phyloP scores from a whole-genome alignment of 2,888 invertebrate genomes.

The Anthrax anthrax region DNA sequence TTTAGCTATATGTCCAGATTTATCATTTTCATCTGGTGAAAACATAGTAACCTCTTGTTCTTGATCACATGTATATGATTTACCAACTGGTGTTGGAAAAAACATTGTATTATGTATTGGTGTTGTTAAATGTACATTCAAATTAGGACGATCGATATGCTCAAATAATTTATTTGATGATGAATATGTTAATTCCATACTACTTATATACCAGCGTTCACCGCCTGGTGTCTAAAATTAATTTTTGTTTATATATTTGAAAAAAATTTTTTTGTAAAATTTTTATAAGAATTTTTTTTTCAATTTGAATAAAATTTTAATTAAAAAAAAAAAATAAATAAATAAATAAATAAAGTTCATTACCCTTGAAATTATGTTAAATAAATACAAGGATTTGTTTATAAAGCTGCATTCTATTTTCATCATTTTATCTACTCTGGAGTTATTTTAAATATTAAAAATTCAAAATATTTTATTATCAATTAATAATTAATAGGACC shows the following conservation, averaged over 20 bases:
- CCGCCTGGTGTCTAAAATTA: constrained; percentile 81
- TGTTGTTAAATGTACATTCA: constrained; percentile 41
- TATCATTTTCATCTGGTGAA: constrained; percentile 36
- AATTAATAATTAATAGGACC: no score
- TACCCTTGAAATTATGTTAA: no score
- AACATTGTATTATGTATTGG: constrained; percentile 45
- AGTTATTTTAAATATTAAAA: no score
- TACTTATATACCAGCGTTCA: constrained; percentile 76
- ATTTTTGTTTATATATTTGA: not conserved
- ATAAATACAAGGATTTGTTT: no score
- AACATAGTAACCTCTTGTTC: constrained; percentile 52
- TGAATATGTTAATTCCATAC: constrained; percentile 61
- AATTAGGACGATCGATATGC: constrained; percentile 43
- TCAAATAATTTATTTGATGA: constrained; percentile 44
- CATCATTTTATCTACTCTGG: no score
- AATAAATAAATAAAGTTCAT: no score
- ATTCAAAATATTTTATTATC: no score
- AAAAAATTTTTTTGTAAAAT: no score
- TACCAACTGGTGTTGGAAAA: constrained; percentile 76
- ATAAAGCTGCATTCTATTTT: no score
- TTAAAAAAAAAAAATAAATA: no score
- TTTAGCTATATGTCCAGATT: constrained; percentile 42
- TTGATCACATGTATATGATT: constrained; percentile 62
- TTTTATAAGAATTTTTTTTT: no score
- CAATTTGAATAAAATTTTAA: no score